Evolutionary conservation across 2,888 invertebrate genomes (phyloP).

Genomic region (Eurytoma californica): DNA sequence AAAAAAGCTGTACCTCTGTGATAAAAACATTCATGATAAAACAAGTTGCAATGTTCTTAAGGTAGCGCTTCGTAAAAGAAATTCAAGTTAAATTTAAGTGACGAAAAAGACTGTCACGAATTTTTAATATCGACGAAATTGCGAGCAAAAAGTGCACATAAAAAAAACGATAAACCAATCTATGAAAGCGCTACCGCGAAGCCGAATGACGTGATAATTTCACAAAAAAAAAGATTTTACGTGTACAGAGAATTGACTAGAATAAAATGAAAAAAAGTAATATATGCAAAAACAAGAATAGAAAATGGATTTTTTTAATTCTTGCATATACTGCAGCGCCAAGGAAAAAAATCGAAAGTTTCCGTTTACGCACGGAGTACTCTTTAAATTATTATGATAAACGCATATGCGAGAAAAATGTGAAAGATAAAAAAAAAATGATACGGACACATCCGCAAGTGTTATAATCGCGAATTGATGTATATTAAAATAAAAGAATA

Average conservation of each 20-base stretch:
- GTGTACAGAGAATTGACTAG: slow-evolving; percentile 57
- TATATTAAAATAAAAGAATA: slow-evolving; percentile 70
- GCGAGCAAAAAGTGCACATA: slow-evolving; percentile 37
- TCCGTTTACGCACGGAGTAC: slow-evolving; percentile 59
- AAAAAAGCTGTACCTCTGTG: slow-evolving; percentile 62
- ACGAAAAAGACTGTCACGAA: slow-evolving; percentile 24
- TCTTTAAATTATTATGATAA: slow-evolving; percentile 44
- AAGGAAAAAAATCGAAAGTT: slow-evolving; percentile 58
- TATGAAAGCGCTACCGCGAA: slow-evolving; percentile 33
- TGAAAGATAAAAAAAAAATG: slow-evolving; percentile 60
- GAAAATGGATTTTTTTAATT: slow-evolving; percentile 54
- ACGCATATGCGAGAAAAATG: slow-evolving; percentile 31
- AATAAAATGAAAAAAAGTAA: slow-evolving; percentile 46
- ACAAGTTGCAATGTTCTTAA: slow-evolving; percentile 51
- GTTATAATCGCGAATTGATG: slow-evolving; percentile 73
- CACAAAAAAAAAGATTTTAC: slow-evolving; percentile 54
- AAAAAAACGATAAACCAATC: slow-evolving; percentile 24
- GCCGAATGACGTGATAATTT: slow-evolving; percentile 48
- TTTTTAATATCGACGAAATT: slow-evolving; percentile 46
- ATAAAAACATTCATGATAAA: slow-evolving; percentile 60
- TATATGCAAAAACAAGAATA: slow-evolving; percentile 45
- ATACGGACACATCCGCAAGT: slow-evolving; percentile 67
- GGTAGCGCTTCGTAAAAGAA: slow-evolving; percentile 39
- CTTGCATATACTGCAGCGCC: slow-evolving; percentile 52
- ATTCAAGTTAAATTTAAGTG: slow-evolving; percentile 8